These are phyloP conservation scores for Chydorus sphaericus DNA, from an alignment of 2,888 invertebrate species.

Conservation along the genomic window DNA sequence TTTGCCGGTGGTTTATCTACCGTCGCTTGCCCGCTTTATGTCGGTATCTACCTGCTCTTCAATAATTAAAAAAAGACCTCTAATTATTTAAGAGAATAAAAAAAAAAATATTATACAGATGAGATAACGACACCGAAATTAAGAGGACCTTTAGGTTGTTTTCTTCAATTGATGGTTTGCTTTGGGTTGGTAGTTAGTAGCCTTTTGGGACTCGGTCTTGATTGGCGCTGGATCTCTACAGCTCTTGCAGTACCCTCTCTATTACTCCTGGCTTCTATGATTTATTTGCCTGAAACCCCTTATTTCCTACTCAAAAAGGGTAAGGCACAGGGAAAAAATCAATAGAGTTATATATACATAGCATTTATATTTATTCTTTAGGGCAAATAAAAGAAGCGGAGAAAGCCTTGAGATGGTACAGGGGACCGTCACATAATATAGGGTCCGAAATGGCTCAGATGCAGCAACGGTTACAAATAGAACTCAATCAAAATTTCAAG, in stretches of 20 bases:
- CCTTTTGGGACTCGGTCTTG: conserved; percentile 50
- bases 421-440: conserved; percentile 53
- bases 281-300: conserved; percentile 80
- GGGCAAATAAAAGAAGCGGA: conserved; percentile 51
- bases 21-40: conserved; percentile 68
- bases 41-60: conserved; percentile 27
- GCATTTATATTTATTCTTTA: no score
- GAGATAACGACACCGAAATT: conserved; percentile 54
- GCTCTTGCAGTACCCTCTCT: conserved; percentile 50
- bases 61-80: not conserved
- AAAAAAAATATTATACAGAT: conserved; percentile 24
- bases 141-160: not conserved
- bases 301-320: conserved; percentile 48
- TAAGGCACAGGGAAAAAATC: no score
- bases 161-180: not conserved
- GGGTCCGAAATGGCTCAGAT: conserved; percentile 47
- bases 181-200: not conserved
- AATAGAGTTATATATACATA: no score
- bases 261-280: conserved; percentile 50
- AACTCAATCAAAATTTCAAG: not conserved
- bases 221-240: conserved; percentile 45
- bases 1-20: conserved; percentile 65
- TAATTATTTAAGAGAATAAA: not conserved
- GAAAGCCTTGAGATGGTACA: conserved; percentile 49
- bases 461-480: conserved; percentile 34